Conservation (phyloP, 2,888 invertebrate genomes). For the Baronia brevicornis region DNA sequence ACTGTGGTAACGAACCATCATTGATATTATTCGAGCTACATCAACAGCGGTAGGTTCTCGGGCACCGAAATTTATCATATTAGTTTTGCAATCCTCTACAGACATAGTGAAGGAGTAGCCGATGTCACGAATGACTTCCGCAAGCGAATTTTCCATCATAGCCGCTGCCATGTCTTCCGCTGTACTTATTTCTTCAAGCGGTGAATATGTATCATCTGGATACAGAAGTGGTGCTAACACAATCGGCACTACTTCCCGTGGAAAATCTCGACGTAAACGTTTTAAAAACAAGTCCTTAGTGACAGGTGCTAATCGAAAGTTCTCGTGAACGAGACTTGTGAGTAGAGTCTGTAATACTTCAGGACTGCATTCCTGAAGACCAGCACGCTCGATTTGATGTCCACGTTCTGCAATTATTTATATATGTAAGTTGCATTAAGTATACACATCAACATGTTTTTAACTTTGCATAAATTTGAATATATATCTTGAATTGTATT, state of each 20-base stretch:
- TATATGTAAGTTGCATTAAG: conserved; percentile 1
- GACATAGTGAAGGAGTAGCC: conserved; percentile 92
- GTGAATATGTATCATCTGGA: conserved; percentile 82
- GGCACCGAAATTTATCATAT: conserved; percentile 86
- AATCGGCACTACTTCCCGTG: conserved; percentile 90
- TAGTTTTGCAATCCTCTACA: conserved; percentile 91
- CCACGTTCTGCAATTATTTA: conserved; percentile 72
- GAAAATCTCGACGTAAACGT: conserved; percentile 90
- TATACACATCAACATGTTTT: conserved; percentile 2
- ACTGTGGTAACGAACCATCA: conserved; percentile 90
- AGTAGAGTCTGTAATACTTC: conserved; percentile 91
- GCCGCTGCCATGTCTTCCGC: conserved; percentile 76
- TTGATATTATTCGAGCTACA: conserved; percentile 88
- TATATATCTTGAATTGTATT: conserved; percentile 5
- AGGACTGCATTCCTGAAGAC: conserved; percentile 92
- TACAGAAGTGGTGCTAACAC: conserved; percentile 92
- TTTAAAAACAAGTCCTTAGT: conserved; percentile 87
- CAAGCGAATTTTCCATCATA: conserved; percentile 85
- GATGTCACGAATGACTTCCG: conserved; percentile 93
- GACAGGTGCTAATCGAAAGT: conserved; percentile 81
- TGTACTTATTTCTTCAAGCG: conserved; percentile 78
- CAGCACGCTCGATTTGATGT: conserved; percentile 83
- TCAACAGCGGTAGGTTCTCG: conserved; percentile 88
- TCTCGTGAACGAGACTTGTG: conserved; percentile 76
- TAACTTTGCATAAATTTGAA: conserved; percentile 2